phyloP scores from a whole-genome alignment of 2,113 vertebrate species.

The Notechis scutatus region DNA sequence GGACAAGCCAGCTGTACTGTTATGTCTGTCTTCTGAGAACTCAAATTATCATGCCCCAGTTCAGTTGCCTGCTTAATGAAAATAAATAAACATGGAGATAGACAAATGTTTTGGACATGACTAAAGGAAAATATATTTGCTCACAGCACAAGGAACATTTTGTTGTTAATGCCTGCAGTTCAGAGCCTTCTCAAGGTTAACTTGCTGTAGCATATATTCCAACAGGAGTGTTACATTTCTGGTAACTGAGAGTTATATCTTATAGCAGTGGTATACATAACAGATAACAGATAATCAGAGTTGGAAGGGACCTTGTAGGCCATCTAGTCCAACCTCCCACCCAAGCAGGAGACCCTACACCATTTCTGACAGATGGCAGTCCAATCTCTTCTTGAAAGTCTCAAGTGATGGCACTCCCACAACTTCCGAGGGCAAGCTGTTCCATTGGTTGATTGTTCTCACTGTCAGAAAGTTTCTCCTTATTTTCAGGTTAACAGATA shows the following conservation, averaged over 20 bases:
- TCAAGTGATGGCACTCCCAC: too few relatives aligned
- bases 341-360: too few relatives aligned
- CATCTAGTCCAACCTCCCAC: too few relatives aligned
- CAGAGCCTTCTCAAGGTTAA: slow-evolving; percentile 42
- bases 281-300: too few relatives aligned
- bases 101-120: slow-evolving; percentile 27
- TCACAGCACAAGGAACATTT: slow-evolving; percentile 11
- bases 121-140: not conserved
- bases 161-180: slow-evolving; percentile 32
- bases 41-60: slow-evolving; percentile 9
- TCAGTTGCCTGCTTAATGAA: slow-evolving; percentile 15
- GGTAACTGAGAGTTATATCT: slow-evolving; percentile 36
- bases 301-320: too few relatives aligned
- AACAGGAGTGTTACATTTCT: slow-evolving; percentile 18
- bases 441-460: too few relatives aligned
- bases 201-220: slow-evolving; percentile 46
- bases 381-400: too few relatives aligned
- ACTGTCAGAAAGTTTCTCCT: too few relatives aligned
- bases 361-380: too few relatives aligned
- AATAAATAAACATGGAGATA: slow-evolving; percentile 24
- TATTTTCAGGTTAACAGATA: too few relatives aligned
- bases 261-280: not conserved
- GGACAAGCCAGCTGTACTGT: not conserved
- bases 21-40: not conserved
- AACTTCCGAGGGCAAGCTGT: too few relatives aligned